Percentiles rank a stretch among this genome's conserved stretches.
Evolutionary conservation across 1,140 invertebrate genomes (phyloP).

Genomic region (Monochamus saltuarius): DNA sequence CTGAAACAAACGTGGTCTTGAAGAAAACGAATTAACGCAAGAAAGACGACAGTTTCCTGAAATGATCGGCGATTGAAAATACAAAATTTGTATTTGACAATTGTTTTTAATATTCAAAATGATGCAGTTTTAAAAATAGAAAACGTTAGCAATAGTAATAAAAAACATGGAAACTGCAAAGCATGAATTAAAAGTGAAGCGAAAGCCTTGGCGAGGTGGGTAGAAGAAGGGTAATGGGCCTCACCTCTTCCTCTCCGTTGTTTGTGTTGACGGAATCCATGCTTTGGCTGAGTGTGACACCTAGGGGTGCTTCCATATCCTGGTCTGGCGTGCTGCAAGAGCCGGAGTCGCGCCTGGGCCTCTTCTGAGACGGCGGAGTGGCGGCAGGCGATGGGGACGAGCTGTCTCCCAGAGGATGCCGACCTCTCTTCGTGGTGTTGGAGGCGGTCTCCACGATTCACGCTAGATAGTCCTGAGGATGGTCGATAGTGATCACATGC

Average conservation of each 20-base stretch:
- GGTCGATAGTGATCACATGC: neutral
- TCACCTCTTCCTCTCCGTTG: slow-evolving; percentile 87
- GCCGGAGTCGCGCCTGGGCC: slow-evolving; percentile 56
- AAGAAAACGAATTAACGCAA: too few species aligned
- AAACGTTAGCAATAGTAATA: neutral
- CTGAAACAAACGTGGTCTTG: too few species aligned
- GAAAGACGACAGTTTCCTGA: too few species aligned
- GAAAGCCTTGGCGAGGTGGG: too few species aligned
- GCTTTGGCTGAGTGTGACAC: slow-evolving; percentile 74
- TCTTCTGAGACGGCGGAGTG: slow-evolving; percentile 53
- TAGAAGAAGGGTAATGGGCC: slow-evolving; percentile 41
- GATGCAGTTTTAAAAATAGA: neutral
- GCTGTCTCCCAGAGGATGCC: slow-evolving; percentile 50
- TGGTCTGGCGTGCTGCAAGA: slow-evolving; percentile 42
- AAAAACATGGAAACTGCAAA: neutral
- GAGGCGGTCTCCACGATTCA: slow-evolving; percentile 50
- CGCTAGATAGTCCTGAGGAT: slow-evolving; percentile 13
- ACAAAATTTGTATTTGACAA: too few species aligned
- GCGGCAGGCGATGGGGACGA: slow-evolving; percentile 47
- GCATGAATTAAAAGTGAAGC: neutral
- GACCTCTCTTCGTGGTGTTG: slow-evolving; percentile 50
- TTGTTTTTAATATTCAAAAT: neutral
- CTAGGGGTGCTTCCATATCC: slow-evolving; percentile 57
- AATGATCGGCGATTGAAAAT: too few species aligned
- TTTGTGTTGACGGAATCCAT: slow-evolving; percentile 92